Evolutionary conservation across 2,797 vertebrate species (phyloP).

Genomic region (Cynopterus sphinx): DNA sequence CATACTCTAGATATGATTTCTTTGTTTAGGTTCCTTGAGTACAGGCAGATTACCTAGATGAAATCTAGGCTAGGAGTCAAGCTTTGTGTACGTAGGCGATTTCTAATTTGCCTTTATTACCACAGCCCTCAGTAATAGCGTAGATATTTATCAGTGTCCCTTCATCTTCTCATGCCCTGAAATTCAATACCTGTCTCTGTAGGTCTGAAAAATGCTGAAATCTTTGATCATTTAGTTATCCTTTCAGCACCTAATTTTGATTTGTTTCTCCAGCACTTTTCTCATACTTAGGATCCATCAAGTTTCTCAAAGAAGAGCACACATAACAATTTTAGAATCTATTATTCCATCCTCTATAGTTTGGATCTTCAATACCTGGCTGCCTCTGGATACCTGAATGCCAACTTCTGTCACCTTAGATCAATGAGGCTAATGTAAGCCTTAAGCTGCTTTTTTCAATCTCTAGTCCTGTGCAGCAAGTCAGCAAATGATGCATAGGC

Average conservation of each 20-base stretch:
- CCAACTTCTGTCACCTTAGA: not conserved
- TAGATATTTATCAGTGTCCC: not conserved
- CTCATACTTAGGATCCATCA: not conserved
- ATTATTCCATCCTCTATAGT: not conserved
- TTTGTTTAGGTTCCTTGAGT: not conserved
- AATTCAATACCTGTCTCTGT: not conserved
- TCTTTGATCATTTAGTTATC: not conserved
- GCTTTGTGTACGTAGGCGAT: not conserved
- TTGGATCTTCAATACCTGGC: not conserved
- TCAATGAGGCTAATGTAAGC: not conserved
- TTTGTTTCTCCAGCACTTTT: not conserved
- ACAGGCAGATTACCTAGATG: not conserved
- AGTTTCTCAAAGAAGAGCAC: not conserved
- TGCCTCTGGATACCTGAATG: not conserved
- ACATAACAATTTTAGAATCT: not conserved
- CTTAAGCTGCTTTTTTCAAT: not conserved
- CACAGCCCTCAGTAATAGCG: not conserved
- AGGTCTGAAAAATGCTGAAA: not conserved
- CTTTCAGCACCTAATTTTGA: not conserved
- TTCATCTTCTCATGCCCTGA: not conserved
- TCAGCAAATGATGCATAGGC: not conserved
- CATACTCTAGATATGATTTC: not conserved
- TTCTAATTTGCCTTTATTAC: not conserved
- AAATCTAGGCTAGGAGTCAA: not conserved
- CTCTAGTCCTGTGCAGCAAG: not conserved